phyloP scores from a whole-genome alignment of 2,888 invertebrate genomes.

The Dermolepida albohirtum region DNA sequence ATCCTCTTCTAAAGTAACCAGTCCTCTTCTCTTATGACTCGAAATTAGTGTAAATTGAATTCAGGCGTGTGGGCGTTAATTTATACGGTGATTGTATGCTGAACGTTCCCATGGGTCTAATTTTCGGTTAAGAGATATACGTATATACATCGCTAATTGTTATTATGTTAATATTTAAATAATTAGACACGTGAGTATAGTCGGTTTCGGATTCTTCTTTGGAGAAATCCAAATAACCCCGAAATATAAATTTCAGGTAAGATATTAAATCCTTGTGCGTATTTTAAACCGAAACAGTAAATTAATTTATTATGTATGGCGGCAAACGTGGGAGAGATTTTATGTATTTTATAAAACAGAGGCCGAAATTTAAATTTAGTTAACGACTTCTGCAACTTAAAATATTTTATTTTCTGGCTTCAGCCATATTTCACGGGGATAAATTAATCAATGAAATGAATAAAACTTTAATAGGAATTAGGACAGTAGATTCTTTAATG shows the following conservation, averaged over 20 bases:
- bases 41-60: no score
- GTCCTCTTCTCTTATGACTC: no score
- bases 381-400: conserved; percentile 25
- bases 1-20: no score
- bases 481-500: no score
- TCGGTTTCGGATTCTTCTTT: conserved; percentile 7
- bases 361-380: conserved; percentile 29
- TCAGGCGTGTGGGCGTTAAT: no score
- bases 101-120: no score
- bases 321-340: conserved; percentile 19
- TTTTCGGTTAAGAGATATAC: no score
- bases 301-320: conserved; percentile 32
- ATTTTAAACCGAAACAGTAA: conserved; percentile 25
- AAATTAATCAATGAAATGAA: conserved; percentile 13
- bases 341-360: conserved; percentile 24
- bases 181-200: conserved; percentile 5
- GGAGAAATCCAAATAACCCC: not conserved
- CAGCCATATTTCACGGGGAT: not conserved
- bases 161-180: conserved; percentile 31
- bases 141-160: conserved; percentile 1
- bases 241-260: conserved; percentile 27
- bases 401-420: conserved; percentile 24
- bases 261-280: conserved; percentile 27
- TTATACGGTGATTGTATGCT: no score
- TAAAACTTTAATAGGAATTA: conserved; percentile 20